phyloP scores from a whole-genome alignment of 2,113 vertebrate genomes.

The cattle (Bos taurus) region ARS-UCD2.0 NC_037357.1:128679501-128680000 shows the following conservation, averaged over 20 bases:
- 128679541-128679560: background rate
- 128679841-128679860: background rate
- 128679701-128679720: background rate
- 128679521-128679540: background rate
- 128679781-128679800: background rate
- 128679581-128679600: background rate
- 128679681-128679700: background rate
- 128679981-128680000: background rate
- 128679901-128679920: background rate
- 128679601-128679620: background rate
- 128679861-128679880: background rate
- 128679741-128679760: background rate
- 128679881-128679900: background rate
- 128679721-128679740: background rate
- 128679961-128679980: background rate
- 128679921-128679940: background rate
- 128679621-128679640: background rate
- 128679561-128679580: background rate
- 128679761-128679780: background rate
- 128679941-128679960: background rate
- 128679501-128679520: background rate
- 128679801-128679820: background rate
- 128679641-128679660: background rate
- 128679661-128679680: background rate
- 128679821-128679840: background rate